phyloP scores from a whole-genome alignment of 1,140 invertebrate genomes.

The Lordiphosa mommai region DNA sequence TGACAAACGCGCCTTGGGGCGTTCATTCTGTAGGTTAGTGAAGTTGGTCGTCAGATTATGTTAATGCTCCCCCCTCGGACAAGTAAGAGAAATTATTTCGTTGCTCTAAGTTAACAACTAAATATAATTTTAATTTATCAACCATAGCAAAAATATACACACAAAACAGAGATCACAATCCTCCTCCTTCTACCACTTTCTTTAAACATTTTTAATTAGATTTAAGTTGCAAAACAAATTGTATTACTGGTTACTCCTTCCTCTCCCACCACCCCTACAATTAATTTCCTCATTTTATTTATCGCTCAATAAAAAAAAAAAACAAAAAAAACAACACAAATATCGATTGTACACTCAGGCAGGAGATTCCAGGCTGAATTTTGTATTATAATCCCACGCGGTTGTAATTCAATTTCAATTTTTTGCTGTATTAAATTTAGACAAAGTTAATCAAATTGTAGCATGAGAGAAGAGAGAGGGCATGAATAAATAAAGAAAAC shows the following conservation, averaged over 20 bases:
- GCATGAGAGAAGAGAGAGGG: too few relatives aligned
- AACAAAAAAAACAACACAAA: slow-evolving; percentile 19
- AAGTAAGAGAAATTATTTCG: too few relatives aligned
- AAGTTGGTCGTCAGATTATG: slow-evolving; percentile 36
- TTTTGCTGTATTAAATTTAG: slow-evolving; percentile 48
- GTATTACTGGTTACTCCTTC: not conserved
- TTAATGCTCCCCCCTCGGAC: too few relatives aligned
- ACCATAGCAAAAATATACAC: too few relatives aligned
- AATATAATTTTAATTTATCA: too few relatives aligned
- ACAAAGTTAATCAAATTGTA: slow-evolving; percentile 39
- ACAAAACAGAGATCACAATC: not conserved
- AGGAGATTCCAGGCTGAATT: slow-evolving; percentile 35
- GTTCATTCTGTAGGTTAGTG: slow-evolving; percentile 36
- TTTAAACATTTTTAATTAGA: slow-evolving; percentile 24
- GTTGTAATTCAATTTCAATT: slow-evolving; percentile 55
- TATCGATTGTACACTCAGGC: slow-evolving; percentile 39
- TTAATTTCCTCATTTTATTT: not conserved
- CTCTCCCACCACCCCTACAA: not conserved
- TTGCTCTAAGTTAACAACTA: too few relatives aligned
- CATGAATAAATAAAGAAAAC: slow-evolving; percentile 27
- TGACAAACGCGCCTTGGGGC: slow-evolving; percentile 3
- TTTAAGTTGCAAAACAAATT: slow-evolving; percentile 28
- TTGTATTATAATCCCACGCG: slow-evolving; percentile 29
- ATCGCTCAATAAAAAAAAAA: slow-evolving; percentile 8
- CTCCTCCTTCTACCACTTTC: slow-evolving; percentile 14